Evolutionary conservation across 2,888 invertebrate species (phyloP), one percentile per base, ranked within the genome.

Genomic region (Idaea biselata): DNA sequence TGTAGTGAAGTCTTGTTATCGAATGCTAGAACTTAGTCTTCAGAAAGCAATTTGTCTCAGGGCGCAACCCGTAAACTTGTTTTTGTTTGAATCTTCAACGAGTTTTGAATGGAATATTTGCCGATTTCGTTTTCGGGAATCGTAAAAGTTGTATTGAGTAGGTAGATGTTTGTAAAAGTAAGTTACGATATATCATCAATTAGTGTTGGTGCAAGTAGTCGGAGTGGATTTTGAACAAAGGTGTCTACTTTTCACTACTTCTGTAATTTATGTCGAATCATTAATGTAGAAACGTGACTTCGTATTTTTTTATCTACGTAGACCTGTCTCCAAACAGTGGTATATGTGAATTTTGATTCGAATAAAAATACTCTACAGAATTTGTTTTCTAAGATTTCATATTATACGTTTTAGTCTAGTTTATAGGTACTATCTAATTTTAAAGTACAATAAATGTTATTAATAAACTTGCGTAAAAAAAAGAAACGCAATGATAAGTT

Each of bases 21-120:
- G 61, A 65, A 63, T 65, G 61, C 57, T 65, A 63, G 25, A 25
- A 63, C 17, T 7, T 63, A 65, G 60, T 53, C 16, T 60, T 58
- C 44, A 59, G 61, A 59, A 60, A 63, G 66, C 61, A 60, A 61
- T 66, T 66, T 66, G 61, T 63, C 63, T 58, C 44, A 44, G 44
- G 14, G 7, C 8, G 11, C 44, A 44, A 44, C 14, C 60, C 61
- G 60, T 63, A 61, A 59, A 54, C 63, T 60, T 18, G 16, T 56
- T 56, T 56, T 14, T 56, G 56, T 56, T 56, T 56, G 18, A 56
- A 18, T 56, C 56, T 7, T 17, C 55, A 14, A 44, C 44, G 44
- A 44, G 44, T 8, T 44, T 44, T 44, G 44, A 44, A 44, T 44
- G 11, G 44, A 8, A 44, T 44, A 33, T 33, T 33, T 33, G 33